Conservation (phyloP, 2,888 invertebrate species). For the Sarcophaga subvicina region DNA sequence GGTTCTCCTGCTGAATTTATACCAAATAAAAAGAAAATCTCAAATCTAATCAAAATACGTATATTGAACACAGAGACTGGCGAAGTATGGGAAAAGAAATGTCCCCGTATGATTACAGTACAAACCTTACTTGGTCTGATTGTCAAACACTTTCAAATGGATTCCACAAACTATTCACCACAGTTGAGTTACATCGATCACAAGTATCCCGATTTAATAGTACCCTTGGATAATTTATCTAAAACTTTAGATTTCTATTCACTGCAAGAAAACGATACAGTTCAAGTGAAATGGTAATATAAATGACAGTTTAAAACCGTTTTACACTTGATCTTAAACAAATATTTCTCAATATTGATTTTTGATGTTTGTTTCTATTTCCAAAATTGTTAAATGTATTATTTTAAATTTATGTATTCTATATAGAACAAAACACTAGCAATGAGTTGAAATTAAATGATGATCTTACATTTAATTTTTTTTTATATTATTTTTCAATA, state of each 20-base stretch:
- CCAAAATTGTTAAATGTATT: conserved; percentile 47
- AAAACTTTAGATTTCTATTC: conserved; percentile 93
- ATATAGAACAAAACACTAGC: too few relatives aligned
- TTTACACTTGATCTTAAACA: conserved; percentile 4
- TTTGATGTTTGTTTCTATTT: conserved; percentile 14
- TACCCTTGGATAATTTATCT: conserved; percentile 90
- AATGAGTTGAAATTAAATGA: neutral
- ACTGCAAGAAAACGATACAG: conserved; percentile 91
- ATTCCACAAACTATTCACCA: conserved; percentile 73
- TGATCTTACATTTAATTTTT: conserved; percentile 47
- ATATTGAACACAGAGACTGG: conserved; percentile 82
- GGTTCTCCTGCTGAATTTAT: conserved; percentile 92
- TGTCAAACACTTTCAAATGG: conserved; percentile 87
- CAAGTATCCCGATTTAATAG: conserved; percentile 85
- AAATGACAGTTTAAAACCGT: neutral
- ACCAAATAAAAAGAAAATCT: conserved; percentile 85
- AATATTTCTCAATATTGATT: conserved; percentile 9
- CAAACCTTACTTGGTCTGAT: conserved; percentile 92
- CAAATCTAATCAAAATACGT: conserved; percentile 86
- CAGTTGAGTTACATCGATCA: conserved; percentile 83
- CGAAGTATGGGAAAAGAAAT: conserved; percentile 85
- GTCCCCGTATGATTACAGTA: conserved; percentile 90
- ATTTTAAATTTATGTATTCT: neutral
- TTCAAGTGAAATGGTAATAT: conserved; percentile 86
- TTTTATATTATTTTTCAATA: conserved; percentile 15